Evolutionary conservation across 2,888 invertebrate genomes (phyloP).

Genomic region (Girardia tigrina): DNA sequence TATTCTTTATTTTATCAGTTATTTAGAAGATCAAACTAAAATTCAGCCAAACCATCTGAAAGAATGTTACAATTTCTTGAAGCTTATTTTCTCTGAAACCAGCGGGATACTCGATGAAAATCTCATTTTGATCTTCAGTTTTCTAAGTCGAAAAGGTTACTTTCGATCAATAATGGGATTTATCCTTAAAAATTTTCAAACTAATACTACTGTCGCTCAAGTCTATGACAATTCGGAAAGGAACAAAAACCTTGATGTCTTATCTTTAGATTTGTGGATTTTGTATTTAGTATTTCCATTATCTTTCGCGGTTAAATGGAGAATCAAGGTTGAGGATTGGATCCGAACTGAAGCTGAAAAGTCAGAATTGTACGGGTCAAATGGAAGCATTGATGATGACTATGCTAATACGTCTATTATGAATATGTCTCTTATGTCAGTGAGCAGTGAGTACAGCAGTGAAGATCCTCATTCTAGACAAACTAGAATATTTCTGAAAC

Average conservation of each 20-base stretch:
- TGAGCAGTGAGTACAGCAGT: constrained; percentile 7
- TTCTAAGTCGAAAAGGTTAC: neutral
- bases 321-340: neutral
- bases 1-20: neutral
- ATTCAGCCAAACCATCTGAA: neutral
- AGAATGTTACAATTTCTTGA: neutral
- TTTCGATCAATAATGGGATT: neutral
- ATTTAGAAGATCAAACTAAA: neutral
- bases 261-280: neutral
- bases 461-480: neutral
- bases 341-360: neutral
- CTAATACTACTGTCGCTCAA: no score
- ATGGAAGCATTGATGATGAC: constrained; percentile 11
- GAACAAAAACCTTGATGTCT: no score
- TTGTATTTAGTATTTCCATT: neutral
- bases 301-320: neutral
- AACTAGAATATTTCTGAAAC: neutral
- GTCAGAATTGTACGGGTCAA: neutral
- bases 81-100: neutral
- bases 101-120: neutral
- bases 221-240: no score
- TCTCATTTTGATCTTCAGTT: neutral
- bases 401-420: constrained; percentile 6
- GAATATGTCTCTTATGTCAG: neutral
- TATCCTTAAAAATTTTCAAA: neutral